Conservation (phyloP, 2,888 invertebrate species). For the Sinodicranocentrus sp. region DNA sequence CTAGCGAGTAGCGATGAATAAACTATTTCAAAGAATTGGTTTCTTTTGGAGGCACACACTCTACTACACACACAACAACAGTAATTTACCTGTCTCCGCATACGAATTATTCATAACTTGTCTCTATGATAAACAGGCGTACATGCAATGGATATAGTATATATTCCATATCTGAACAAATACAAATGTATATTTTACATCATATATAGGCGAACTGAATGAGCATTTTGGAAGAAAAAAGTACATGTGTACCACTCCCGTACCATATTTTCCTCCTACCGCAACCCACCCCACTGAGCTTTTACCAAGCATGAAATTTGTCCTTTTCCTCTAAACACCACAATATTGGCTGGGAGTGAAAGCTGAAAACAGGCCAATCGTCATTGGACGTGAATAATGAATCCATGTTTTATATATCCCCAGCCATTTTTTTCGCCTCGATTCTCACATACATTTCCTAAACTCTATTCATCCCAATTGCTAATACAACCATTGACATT, state of each 20-base stretch:
- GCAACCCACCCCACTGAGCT: neutral
- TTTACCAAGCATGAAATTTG: conserved; percentile 31
- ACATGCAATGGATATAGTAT: neutral
- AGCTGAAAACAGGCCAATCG: conserved; percentile 61
- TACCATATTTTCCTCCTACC: neutral
- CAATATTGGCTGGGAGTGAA: conserved; percentile 20
- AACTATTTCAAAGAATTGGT: too few relatives aligned
- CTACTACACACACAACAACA: too few relatives aligned
- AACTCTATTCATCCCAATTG: neutral
- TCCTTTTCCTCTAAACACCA: conserved; percentile 29
- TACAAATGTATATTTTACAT: too few relatives aligned
- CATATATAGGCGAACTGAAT: too few relatives aligned
- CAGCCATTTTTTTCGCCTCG: too few relatives aligned
- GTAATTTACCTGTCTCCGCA: conserved; percentile 31
- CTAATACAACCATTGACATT: conserved; percentile 19
- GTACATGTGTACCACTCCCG: too few relatives aligned
- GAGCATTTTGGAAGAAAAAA: too few relatives aligned
- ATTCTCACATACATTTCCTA: conserved; percentile 1
- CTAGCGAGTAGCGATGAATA: too few relatives aligned
- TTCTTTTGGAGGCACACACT: neutral
- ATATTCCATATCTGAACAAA: neutral
- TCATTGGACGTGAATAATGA: conserved; percentile 59
- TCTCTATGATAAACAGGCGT: conserved; percentile 25
- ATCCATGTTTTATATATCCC: too few relatives aligned
- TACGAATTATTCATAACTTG: conserved; percentile 22